Evolutionary conservation across 1,140 invertebrate genomes (phyloP), one percentile per base, ranked within the genome.

Genomic region (Cherax destructor): DNA sequence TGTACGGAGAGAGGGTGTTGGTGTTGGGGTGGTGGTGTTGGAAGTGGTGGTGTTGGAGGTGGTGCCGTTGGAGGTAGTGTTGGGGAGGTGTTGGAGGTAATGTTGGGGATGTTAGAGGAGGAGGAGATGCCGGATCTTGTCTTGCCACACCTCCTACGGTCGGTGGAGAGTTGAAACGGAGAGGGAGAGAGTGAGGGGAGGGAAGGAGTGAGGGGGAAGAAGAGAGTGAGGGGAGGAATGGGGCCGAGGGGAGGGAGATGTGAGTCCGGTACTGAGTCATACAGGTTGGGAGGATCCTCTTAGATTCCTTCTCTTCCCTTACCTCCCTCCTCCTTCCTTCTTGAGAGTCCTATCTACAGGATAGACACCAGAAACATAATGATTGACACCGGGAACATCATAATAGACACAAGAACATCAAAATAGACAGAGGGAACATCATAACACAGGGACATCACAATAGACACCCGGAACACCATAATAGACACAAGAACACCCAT

Each of bases 231-330:
- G 47, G 6, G 16, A 16, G 47, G 78, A 16, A 50, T 50, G 52
- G 7, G 18, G 47, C 6, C 4, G 18, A 41, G 52, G 47, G 18
- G 59, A 18, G 52, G 21, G 79, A 47, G 79, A 16, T 50, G 79
- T 61, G 79, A 56, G 79, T 59, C 79, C 24, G 9, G 79, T 50
- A 59, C 50, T 49, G 79, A 81, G 79, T 81, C 61, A 16, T 69
- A n/a, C 61, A 69, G 61, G 61, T 1, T 16, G 11, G 52, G 52
- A 56, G 52, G 11, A 56, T 56, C 7, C 52, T 56, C 52, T 56
- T 56, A 56, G 52, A 9, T 3, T 13, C 11, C 52, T 56, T 13
- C 52, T 56, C 11, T 24, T 9, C 76, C 30, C 76, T 3, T 16
- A 4, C 61, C 13, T n/a, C 0, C 16, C 16, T 18, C 5, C 77